phyloP scores from a whole-genome alignment of 2,113 vertebrate genomes.

The Henicopernis longicauda region DNA sequence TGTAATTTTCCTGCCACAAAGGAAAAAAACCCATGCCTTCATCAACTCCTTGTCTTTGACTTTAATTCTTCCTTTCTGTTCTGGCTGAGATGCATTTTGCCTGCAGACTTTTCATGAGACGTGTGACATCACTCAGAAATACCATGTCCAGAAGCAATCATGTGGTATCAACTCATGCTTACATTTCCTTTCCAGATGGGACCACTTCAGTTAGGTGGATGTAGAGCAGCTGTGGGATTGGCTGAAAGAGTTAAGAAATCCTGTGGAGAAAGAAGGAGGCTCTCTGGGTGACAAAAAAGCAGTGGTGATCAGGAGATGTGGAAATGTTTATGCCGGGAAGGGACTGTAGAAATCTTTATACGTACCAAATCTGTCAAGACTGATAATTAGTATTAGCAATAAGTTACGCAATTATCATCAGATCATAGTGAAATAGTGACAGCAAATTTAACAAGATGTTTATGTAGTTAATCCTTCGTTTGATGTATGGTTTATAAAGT shows the following conservation, averaged over 20 bases:
- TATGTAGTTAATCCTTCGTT: background rate
- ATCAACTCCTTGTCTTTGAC: background rate
- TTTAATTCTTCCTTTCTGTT: background rate
- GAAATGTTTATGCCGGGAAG: background rate
- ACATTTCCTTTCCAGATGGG: background rate
- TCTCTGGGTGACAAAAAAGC: background rate
- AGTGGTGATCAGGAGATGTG: background rate
- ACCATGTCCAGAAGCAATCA: background rate
- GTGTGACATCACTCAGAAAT: background rate
- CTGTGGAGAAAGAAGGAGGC: background rate
- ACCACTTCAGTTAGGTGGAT: background rate
- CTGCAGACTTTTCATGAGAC: background rate
- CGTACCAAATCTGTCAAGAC: background rate
- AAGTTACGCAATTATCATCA: background rate
- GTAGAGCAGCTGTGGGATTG: background rate
- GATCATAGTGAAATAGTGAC: background rate
- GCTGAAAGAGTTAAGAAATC: background rate
- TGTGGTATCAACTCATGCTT: background rate
- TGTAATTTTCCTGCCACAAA: background rate
- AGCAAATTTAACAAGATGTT: background rate
- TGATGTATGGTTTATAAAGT: background rate
- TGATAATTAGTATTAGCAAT: background rate
- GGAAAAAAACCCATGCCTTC: background rate
- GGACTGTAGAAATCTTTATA: background rate
- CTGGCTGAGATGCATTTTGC: background rate